Base-by-base conservation (phyloP, 2,888 invertebrate species). In the Parthenolecanium corni region DNA sequence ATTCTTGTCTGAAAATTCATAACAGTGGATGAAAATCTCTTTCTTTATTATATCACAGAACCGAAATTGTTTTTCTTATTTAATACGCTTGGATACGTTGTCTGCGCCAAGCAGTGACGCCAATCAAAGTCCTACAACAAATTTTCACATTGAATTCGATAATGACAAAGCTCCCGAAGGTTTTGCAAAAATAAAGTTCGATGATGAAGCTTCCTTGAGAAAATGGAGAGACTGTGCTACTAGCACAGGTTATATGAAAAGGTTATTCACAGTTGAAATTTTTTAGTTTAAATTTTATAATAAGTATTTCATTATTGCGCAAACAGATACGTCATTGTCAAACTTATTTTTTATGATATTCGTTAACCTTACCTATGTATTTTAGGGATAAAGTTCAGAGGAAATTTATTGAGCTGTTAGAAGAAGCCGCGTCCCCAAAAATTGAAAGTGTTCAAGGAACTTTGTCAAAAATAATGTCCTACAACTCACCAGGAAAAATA, bases 211-310 rank as follows among this genome's bases (percentile, higher is more conserved):
- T 3, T 38, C 38, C 38, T 80, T 80, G n/a, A 76, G 76, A 49
- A 64, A 68, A 18, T 85, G 84, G 85, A 77, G 79, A 14, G 84
- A 85, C 68, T 84, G 82, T 69, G 73, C 82, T 16, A 83, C 82
- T 42, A 76, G 80, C 0, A 75, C 77, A 5, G 84, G 84, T 3
- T 82, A 80, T 70, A 72, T 85, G 49, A 78, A 84, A 71, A 80
- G 85, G 81, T 78, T 70, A 63, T 12, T 9, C n/a, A n/a, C n/a
- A n/a, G n/a, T n/a, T n/a, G n/a, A 16, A 16, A 6, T 23, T 51
- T 9, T 20, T 20, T 51, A 20, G n/a, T 12, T 9, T 12, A 16
- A 12, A 16, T 12, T 12, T 46, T 12, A 12, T 12, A 38, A 38
- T 38, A 38, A 12, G 38, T 38, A 38, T 12, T 38, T 16, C 47